Base-by-base conservation (phyloP, 2,113 vertebrate genomes). In the Stomatorhinus ivindoensis region DNA sequence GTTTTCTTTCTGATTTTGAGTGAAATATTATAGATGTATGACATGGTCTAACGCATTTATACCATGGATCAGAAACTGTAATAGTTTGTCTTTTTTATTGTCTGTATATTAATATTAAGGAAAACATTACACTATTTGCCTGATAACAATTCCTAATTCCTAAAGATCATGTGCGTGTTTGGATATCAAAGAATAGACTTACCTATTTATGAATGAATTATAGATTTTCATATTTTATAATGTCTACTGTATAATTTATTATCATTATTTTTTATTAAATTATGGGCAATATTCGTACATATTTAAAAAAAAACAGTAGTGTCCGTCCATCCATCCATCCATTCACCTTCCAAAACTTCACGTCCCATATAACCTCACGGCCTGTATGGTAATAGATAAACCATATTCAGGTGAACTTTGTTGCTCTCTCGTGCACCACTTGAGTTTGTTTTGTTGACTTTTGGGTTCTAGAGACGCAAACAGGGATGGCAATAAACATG, bases 211-310 rank as follows among this genome's bases (percentile, higher is more conserved):
- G 31, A 88, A 76, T 76, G 47, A 88, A 31, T 76, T 48, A 19
- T 88, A 47, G n/a, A n/a, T 88, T 88, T 80, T 5, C 19, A 88
- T 88, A 50, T n/a, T 50, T 31, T 51, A 21, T 50, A 76, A 19
- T 88, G 65, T 80, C 44, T 39, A 4, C 73, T 80, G 35, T 42
- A 42, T 19, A 39, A 42, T 80, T 3, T 80, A 42, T 80, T 31
- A 88, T 88, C 39, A 31, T 46, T 88, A n/a, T 69, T 39, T 39
- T 73, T 73, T 73, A 50, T 76, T 76, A 69, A 80, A 48, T 76
- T 31, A 73, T 88, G 47, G 47, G 21, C 13, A 50, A 65, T 65
- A 42, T 11, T 88, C 31, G 24, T 31, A 27, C 15, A 69, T 47
- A 44, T 88, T 73, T 76, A 73, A 88, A 50, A 88, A 50, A 46